These are phyloP conservation scores for Neomorphus geoffroyi DNA, from an alignment of 2,797 vertebrate species.

Conservation along the genomic window DNA sequence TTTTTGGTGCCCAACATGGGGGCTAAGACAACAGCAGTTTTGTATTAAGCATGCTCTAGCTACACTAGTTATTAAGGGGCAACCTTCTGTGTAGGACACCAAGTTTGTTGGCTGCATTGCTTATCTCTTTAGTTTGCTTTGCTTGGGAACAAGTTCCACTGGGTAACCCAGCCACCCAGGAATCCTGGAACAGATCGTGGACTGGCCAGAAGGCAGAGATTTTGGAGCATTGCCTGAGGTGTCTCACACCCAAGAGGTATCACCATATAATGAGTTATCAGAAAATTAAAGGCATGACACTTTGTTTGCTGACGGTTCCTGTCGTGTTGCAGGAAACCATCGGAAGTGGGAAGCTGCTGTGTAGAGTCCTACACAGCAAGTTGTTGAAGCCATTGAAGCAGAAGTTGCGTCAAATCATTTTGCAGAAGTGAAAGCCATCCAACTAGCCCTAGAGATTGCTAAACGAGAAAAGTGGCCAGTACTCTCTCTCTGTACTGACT, in stretches of 20 bases:
- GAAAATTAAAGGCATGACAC: neutral
- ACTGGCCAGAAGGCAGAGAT: neutral
- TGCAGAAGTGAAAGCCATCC: neutral
- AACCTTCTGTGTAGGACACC: neutral
- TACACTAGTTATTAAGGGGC: neutral
- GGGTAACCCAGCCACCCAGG: neutral
- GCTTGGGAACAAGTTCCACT: neutral
- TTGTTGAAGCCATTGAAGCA: neutral
- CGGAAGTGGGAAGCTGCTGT: neutral
- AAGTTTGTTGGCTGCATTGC: neutral
- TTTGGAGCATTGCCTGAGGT: neutral
- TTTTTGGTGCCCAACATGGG: accelerated
- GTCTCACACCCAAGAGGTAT: neutral
- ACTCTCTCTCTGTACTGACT: neutral
- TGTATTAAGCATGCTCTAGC: neutral
- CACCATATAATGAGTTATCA: neutral
- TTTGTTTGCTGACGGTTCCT: neutral
- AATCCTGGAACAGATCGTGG: neutral
- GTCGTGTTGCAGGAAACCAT: neutral
- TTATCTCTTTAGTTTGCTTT: neutral
- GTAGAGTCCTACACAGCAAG: no score
- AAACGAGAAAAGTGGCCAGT: neutral
- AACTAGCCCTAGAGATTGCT: neutral
- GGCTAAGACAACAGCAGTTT: neutral
- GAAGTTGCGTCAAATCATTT: neutral